phyloP scores from a whole-genome alignment of 2,113 vertebrate species.

The Bettongia penicillata region DNA sequence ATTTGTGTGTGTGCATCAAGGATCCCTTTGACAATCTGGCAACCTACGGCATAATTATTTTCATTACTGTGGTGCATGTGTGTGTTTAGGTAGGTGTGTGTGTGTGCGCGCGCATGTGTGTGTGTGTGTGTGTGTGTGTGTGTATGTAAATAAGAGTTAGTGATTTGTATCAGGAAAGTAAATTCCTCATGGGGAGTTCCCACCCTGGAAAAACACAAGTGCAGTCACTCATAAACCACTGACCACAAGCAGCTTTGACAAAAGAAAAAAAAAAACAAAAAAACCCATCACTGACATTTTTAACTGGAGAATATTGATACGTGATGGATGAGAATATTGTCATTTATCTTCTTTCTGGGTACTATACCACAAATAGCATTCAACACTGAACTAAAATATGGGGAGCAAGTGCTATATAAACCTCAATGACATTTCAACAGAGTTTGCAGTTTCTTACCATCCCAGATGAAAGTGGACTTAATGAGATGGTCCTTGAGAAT shows the following conservation, averaged over 20 bases:
- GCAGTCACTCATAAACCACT: not conserved
- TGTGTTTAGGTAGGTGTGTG: too few species aligned
- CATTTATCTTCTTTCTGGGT: not conserved
- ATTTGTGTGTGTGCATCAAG: too few species aligned
- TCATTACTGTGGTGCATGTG: too few species aligned
- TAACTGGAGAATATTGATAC: not conserved
- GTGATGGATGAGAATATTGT: not conserved
- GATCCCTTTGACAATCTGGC: too few species aligned
- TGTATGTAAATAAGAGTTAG: not conserved
- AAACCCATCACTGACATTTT: not conserved
- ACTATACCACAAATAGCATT: not conserved
- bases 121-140: not conserved
- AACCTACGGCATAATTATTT: too few species aligned
- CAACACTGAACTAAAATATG: not conserved
- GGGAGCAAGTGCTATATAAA: not conserved
- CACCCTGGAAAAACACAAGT: not conserved
- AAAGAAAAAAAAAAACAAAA: not conserved
- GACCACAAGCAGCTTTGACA: not conserved
- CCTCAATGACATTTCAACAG: not conserved
- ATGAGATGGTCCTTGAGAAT: not conserved
- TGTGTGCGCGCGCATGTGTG: not conserved
- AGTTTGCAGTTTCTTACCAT: not conserved
- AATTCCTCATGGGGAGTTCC: not conserved
- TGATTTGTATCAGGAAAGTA: not conserved
- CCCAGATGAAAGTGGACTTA: not conserved